Evolutionary conservation across 2,888 invertebrate species (phyloP), one percentile per base, ranked within the genome.

Genomic region (Alitta virens): DNA sequence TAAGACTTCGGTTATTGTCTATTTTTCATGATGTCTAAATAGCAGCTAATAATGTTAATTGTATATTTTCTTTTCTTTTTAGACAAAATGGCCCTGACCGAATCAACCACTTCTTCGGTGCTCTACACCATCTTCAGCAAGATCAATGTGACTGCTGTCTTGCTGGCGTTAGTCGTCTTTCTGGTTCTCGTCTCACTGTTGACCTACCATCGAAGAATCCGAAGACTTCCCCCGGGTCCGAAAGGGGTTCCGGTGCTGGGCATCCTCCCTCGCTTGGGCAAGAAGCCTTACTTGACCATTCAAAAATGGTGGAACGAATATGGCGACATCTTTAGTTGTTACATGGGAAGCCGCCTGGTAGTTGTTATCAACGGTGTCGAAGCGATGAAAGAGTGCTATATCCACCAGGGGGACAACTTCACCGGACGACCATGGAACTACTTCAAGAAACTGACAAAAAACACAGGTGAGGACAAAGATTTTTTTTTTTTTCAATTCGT

Each of bases 341-440:
- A 68, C 55, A 65, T 72, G 66, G 72, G 72, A 0, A 56, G 50
- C 21, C 51, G 70, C 14, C 60, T 68, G 26, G 68, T 69, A 14
- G 58, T 72, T 33, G 65, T 72, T 16, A n/a, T 72, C 9, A 72
- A 69, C 38, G 71, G 72, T 0, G 60, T 66, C 25, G 66, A 64
- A 7, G 51, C 56, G 2, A 66, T 72, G 57, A 68, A 64, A 62
- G 70, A 72, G 23, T 71, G 71, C 18, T 63, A 71, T 26, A 67
- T 72, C 25, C 66, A 64, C 27, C 63, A 72, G 38, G 68, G 66
- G 1, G 68, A 69, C 33, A 46, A 56, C 21, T 72, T 71, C 56
- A 60, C 67, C 9, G 70, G 62, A 2, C 51, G 72, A 24, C 72
- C 72, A 16, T 58, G 67, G 49, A 66, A 68, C 52, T 68, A 62